Percentiles rank a stretch among this genome's conserved stretches.
phyloP scores from a whole-genome alignment of 2,797 vertebrate genomes.

The Ceryle rudis region DNA sequence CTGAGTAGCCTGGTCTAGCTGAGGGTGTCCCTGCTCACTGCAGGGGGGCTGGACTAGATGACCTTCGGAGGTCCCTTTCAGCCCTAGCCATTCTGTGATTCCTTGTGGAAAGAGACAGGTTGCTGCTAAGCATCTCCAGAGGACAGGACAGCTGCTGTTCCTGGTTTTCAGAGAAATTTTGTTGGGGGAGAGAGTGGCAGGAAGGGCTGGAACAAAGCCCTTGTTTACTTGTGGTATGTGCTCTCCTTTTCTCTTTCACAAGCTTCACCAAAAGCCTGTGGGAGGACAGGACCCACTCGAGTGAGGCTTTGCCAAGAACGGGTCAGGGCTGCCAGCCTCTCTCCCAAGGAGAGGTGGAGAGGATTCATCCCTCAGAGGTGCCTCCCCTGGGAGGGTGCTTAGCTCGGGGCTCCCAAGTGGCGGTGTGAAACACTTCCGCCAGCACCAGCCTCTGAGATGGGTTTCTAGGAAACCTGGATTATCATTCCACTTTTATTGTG shows the following conservation, averaged over 20 bases:
- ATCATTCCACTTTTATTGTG: accelerated
- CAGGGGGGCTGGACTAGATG: too few relatives aligned
- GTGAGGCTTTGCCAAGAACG: neutral
- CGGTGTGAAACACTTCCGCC: accelerated
- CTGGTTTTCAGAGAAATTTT: neutral
- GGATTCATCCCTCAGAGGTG: accelerated
- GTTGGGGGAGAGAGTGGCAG: neutral
- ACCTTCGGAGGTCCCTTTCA: too few relatives aligned
- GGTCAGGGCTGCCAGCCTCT: neutral
- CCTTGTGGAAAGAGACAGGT: neutral
- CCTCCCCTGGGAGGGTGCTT: accelerated
- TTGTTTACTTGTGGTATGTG: accelerated
- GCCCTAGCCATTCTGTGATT: too few relatives aligned
- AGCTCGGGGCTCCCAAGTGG: accelerated
- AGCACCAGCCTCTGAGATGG: accelerated
- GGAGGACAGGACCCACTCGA: neutral
- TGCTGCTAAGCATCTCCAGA: neutral
- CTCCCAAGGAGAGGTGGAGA: accelerated
- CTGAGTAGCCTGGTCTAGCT: too few relatives aligned
- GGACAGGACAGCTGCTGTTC: neutral
- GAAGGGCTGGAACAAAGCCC: neutral
- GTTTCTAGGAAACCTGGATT: neutral
- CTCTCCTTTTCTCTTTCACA: neutral
- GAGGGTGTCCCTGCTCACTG: too few relatives aligned
- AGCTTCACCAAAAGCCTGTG: neutral